Percentiles rank a stretch among this genome's conserved stretches.
Conservation (phyloP, 1,140 invertebrate species). For the Camponotus vicinus region DNA sequence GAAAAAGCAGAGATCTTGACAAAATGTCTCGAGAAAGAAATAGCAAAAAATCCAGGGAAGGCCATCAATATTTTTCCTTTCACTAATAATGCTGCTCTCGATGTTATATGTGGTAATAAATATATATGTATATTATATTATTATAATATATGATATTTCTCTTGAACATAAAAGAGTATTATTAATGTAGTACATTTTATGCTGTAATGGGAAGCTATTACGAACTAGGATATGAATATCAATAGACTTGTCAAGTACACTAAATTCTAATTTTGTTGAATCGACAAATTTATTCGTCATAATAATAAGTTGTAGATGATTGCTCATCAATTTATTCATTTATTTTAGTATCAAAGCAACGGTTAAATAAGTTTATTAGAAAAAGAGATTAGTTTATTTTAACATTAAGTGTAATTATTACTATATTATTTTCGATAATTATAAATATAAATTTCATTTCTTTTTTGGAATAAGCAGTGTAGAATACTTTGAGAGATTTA, state of each 20-base stretch:
- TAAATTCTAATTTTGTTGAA: not conserved
- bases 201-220: not conserved
- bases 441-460: not conserved
- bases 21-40: conserved; percentile 81
- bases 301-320: not conserved
- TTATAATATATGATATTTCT: too few relatives aligned
- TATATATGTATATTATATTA: too few relatives aligned
- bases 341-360: not conserved
- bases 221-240: not conserved
- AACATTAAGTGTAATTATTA: not conserved
- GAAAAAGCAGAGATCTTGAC: conserved; percentile 90
- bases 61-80: conserved; percentile 89
- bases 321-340: not conserved
- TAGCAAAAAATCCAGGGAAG: conserved; percentile 81
- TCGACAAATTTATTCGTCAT: not conserved
- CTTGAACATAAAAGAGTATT: not conserved
- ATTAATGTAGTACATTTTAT: not conserved
- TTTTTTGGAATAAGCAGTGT: not conserved
- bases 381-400: not conserved
- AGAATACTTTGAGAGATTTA: not conserved
- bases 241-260: not conserved
- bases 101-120: conserved; percentile 92
- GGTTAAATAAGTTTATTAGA: not conserved
- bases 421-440: not conserved
- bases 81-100: conserved; percentile 90